Conservation (phyloP, 2,888 invertebrate genomes). For the Leptarthrus brevirostris region DNA sequence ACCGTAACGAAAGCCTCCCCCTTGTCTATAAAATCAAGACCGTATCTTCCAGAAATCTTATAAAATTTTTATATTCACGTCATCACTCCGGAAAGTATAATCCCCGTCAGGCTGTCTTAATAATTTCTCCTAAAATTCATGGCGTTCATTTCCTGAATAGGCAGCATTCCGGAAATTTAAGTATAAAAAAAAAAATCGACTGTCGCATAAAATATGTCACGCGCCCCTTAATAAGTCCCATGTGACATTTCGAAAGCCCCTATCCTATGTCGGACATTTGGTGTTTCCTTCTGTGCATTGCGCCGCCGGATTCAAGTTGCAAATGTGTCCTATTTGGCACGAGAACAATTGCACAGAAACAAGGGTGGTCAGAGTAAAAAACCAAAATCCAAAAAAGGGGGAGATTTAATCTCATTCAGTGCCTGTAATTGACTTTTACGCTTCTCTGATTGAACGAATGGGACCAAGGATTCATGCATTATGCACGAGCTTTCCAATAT, state of each 20-base stretch:
- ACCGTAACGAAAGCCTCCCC: too few species aligned
- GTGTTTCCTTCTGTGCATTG: background rate
- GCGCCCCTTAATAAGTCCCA: background rate
- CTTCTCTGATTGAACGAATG: constrained; percentile 52
- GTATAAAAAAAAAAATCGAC: background rate
- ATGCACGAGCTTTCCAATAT: constrained; percentile 38
- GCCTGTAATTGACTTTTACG: constrained; percentile 53
- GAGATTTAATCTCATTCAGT: constrained; percentile 52
- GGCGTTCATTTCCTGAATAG: background rate
- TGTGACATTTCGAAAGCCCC: background rate
- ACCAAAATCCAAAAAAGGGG: background rate
- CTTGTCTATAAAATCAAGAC: too few species aligned
- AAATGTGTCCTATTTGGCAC: constrained; percentile 4
- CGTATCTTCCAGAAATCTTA: background rate
- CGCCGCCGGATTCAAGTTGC: background rate
- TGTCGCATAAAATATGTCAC: constrained; percentile 15
- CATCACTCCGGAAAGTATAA: background rate
- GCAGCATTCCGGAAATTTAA: constrained; percentile 13
- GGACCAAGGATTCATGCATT: constrained; percentile 48
- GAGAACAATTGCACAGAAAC: constrained; percentile 2
- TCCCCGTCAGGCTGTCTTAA: background rate
- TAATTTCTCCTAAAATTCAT: constrained; percentile 1
- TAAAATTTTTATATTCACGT: background rate
- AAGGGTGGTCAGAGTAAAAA: constrained; percentile 4
- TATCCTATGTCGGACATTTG: background rate